Base-by-base conservation (phyloP, 2,888 invertebrate genomes). In the Eumerus sabulonum region DNA sequence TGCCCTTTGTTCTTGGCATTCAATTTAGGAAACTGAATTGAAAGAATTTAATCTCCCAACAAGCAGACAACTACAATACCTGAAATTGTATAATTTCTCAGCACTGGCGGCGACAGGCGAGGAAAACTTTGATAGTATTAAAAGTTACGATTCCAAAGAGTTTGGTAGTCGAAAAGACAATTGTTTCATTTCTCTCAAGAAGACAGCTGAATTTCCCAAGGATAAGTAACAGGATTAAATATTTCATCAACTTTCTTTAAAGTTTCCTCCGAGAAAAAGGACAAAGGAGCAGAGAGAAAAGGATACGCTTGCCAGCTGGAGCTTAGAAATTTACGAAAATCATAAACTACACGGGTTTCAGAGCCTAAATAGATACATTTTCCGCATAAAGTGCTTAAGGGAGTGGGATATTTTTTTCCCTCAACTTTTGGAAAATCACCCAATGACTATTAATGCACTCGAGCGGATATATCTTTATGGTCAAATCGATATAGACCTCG, bases 111-210 rank as follows among this genome's bases (percentile, higher is more conserved):
- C 7, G 27, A 27, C 27, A 27, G 7, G 27, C 27, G 27, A 68
- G 42, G 11, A 60, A 62, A 42, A 56, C 51, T 51, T 51, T 62
- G 56, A 67, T 76, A 68, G 51, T 76, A 70, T 76, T 76, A 76
- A 63, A 76, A 76, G 57, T 74, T 74, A 59, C 42, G 16, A 59
- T 17, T 27, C 59, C 47, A 17, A 44, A 36, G 57, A 36, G 54
- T 59, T 64, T 48, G 47, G 16, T 45, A 42, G 59, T 64, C 36
- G 54, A 54, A 47, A 59, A 56, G 60, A 60, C 73, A 73, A 73
- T 73, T 72, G 72, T 62, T 13, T 45, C 16, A 40, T 40, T 11
- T 9, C 40, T 11, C 11, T 54, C 17, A 18, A 14, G 9, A 11
- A 17, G 45, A 27, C 47, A 42, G 17, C 16, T 0, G 35, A 47